Base-by-base conservation (phyloP, 2,797 vertebrate species). In the Cuculus canorus region DNA sequence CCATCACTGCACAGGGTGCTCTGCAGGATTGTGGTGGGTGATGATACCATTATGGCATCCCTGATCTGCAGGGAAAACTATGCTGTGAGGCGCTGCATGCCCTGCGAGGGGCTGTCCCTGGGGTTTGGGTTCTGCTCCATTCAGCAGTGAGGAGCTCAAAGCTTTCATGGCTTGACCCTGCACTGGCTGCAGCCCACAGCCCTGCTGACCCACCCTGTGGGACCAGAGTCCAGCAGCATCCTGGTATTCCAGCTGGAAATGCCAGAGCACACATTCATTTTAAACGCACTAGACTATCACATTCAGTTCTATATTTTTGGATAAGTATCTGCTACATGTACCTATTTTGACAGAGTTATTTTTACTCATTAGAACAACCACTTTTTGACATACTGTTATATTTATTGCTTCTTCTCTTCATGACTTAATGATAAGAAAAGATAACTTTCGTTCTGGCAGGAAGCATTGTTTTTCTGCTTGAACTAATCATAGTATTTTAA, bases 401-500 rank as follows among this genome's bases (percentile, higher is more conserved):
- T 48, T 84, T 80, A 65, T 93, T 93, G 60, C 82, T 83, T 53
- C 72, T 82, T 92, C 68, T 75, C 19, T 72, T 91, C 54, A 10
- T 33, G 77, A 37, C 24, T 64, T 30, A 45, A 63, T 33, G 86
- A 82, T 63, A 76, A 96, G 79, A 91, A 82, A 70, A 91, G 91
- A 87, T 64, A 87, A 92, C 82, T 83, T 39, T 18, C 48, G 65
- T 56, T 80, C 54, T 94, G 91, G 65, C 92, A 90, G 27, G 70
- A 71, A 68, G 24, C 6, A 21, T 61, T 93, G 88, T 84, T 91
- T 89, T 93, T 85, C 54, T 94, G 61, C 45, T 96, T 86, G 78
- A 82, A 91, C 82, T 80, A 77, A 73, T 63, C 71, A 60, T 52
- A 86, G 78, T 66, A 23, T 93, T 93, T 96, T 95, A 93, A 93